Evolutionary conservation across 2,113 vertebrate species (phyloP).

Genomic region (Erpornis zantholeuca): DNA sequence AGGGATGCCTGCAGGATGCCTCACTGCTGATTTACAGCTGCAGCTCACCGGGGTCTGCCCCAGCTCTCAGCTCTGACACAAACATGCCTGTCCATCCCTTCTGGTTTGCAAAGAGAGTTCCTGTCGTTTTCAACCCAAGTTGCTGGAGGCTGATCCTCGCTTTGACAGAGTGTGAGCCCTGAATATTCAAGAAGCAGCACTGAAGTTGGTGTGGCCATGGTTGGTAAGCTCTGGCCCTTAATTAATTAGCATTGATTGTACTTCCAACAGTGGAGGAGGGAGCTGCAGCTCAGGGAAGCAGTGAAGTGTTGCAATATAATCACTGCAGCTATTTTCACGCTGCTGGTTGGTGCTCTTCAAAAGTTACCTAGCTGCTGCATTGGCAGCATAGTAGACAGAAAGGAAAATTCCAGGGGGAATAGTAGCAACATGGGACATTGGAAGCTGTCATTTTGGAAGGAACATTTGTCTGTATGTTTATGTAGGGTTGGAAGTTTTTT

Average conservation of each 20-base stretch:
- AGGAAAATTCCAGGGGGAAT: background rate
- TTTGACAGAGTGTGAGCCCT: background rate
- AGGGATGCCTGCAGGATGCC: background rate
- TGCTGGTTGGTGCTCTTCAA: background rate
- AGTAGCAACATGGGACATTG: background rate
- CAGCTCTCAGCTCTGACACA: background rate
- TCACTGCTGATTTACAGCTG: background rate
- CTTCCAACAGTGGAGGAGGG: slow-evolving; percentile 18
- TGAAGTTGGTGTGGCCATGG: background rate
- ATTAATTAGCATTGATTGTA: slow-evolving; percentile 59
- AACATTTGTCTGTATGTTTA: background rate
- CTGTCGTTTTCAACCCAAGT: background rate
- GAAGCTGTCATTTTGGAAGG: background rate
- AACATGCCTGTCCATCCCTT: background rate
- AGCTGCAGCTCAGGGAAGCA: slow-evolving; percentile 21
- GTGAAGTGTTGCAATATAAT: slow-evolving; percentile 3
- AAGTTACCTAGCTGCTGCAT: background rate
- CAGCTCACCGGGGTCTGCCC: accelerated
- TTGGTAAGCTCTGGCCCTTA: slow-evolving; percentile 20
- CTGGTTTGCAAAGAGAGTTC: background rate
- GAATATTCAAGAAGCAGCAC: slow-evolving; percentile 14
- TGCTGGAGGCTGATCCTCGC: background rate
- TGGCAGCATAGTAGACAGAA: background rate
- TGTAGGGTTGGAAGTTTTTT: accelerated
- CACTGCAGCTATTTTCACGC: background rate